Evolutionary conservation across 2,113 vertebrate genomes (phyloP), one percentile per base, ranked within the genome.

Genomic region (Fukomys damarensis): DNA sequence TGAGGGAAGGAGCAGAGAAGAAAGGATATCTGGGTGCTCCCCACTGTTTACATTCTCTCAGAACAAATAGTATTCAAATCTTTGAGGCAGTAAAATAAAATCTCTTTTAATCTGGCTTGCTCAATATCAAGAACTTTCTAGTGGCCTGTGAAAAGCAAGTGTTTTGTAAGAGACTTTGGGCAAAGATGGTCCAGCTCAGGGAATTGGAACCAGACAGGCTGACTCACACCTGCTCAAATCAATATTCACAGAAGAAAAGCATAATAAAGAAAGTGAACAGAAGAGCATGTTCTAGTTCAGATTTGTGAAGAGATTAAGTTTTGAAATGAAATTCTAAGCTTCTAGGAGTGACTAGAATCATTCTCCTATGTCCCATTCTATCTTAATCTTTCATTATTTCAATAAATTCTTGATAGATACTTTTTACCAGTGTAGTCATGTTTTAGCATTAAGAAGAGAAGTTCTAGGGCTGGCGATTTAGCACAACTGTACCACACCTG

Each of bases 51-150:
- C 61, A 46, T 61, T 88, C 56, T 93, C 83, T 74, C 11, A 56
- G 76, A 86, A 87, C 17, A 76, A 77, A 74, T 56, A 82, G 32
- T 56, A 56, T 77, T 91, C 54, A 83, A 77, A 52, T 81, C 30
- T 94, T 82, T 82, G 89, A 92, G 41, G 72, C 85, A 79, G 32
- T 83, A 93, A 93, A 86, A 54, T 72, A 16, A 83, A 93, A 84
- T 46, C 22, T 26, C 46, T 91, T 84, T 66, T 74, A 93, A 32
- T 76, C 81, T 66, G 79, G 61, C 58, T 92, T 61, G 2, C 30
- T 24, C 38, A 93, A 32, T 52, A 72, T 65, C 26, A 72, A 88
- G 90, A 87, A 80, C 5, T 84, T 84, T 70, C 54, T 22, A 30
- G 49, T 52, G 38, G 41, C 56, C 17, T 52, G 14, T 61, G 83